Evolutionary conservation across 23 tunicate species (phyloP), one percentile per base, ranked within the genome.

Genomic region (Halocynthia aurantium): DNA sequence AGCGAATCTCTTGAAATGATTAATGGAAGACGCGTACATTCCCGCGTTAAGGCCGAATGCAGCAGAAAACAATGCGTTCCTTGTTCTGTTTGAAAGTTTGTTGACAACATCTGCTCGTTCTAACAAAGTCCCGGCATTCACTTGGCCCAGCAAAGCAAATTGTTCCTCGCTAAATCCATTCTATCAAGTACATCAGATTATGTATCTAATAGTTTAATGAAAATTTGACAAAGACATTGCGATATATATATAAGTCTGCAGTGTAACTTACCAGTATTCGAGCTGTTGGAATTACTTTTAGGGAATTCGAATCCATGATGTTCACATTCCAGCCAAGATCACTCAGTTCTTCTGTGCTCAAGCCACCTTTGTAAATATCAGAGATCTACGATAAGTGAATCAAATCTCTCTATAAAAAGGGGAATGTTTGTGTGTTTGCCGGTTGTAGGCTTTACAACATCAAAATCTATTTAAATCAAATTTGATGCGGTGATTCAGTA

Each of bases 11-110:
- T 64, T 53, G n/a, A 64, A 53, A 54, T 10, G 6, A 8, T 74
- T 19, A n/a, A 74, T 74, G 63, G 8, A 74, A 13, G 60, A 52
- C n/a, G 78, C 78, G 31, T 74, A 74, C 8, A 74, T 2, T 8
- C 78, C 78, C 19, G 86, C 72, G 64, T 76, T 82, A 1, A 55
- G 22, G 10, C 86, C 86, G 76, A 75, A 61, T 9, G 86, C 73
- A 77, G 86, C 75, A 8, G 84, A 50, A 52, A 82, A 75, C 8
- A 76, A 61, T 7, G 81, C 86, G 64, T 82, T 76, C 54, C 64
- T 75, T 49, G 75, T 17, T 12, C 15, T 54, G 18, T 64, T 82
- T 52, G 52, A 76, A 19, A 82, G 72, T n/a, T 18, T 20, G 15
- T 17, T 61, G 58, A 82, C 76, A 60, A 82, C 62, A 53, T 75